These are phyloP conservation scores for Rhinoptilus africanus DNA, from an alignment of 2,113 vertebrate species.

Conservation along the genomic window DNA sequence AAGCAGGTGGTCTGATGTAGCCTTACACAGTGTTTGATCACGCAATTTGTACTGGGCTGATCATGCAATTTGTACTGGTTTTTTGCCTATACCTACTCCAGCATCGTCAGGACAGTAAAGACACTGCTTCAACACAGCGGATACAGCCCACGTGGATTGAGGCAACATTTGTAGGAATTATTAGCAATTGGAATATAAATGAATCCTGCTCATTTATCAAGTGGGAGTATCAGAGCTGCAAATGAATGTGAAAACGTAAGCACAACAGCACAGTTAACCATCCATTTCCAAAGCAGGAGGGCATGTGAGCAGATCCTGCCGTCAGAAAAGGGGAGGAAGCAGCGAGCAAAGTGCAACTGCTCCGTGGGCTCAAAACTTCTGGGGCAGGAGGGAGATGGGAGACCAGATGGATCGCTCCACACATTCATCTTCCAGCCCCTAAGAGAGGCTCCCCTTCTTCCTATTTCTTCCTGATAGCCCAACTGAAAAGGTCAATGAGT, in stretches of 20 bases:
- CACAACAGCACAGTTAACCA: background rate
- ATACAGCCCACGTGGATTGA: accelerated
- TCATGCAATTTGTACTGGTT: background rate
- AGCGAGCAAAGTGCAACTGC: background rate
- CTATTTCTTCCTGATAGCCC: background rate
- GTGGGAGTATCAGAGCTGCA: accelerated
- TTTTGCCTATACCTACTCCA: background rate
- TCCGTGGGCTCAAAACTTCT: accelerated
- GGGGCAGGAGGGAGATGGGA: background rate
- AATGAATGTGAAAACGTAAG: background rate
- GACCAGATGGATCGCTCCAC: background rate
- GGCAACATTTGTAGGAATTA: background rate
- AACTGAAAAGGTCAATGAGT: background rate
- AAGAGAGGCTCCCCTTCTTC: background rate
- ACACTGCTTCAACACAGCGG: background rate
- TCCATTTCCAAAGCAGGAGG: background rate
- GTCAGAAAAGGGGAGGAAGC: background rate
- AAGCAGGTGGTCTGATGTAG: background rate
- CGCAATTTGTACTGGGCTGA: background rate
- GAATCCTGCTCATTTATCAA: background rate
- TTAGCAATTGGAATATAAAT: background rate
- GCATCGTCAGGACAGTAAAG: background rate
- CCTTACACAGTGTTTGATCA: background rate
- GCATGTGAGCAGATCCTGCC: accelerated
- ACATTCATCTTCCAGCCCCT: background rate